These are phyloP conservation scores for Azemiops feae DNA, from an alignment of 2,113 vertebrate genomes.

Conservation along the genomic window DNA sequence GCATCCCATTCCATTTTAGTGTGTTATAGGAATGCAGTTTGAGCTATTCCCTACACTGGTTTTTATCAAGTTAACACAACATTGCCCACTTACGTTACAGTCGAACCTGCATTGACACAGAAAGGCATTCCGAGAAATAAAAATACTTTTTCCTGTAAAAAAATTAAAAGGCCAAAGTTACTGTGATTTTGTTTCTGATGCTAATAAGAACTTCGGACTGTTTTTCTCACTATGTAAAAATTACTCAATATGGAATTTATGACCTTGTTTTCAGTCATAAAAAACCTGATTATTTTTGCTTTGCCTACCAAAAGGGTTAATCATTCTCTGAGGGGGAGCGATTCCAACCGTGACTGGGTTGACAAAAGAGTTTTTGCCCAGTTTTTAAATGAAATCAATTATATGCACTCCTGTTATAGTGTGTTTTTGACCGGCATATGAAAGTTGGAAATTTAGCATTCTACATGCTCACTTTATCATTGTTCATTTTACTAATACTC, in stretches of 20 bases:
- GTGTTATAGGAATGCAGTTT: neutral
- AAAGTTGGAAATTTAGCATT: neutral
- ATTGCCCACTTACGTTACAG: neutral
- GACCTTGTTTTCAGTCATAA: neutral
- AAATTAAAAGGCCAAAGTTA: neutral
- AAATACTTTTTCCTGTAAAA: neutral
- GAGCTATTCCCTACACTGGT: neutral
- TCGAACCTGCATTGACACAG: neutral
- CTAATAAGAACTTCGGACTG: neutral
- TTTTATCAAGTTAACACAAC: neutral
- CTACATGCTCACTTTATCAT: neutral
- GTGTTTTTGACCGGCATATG: neutral
- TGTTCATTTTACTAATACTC: neutral
- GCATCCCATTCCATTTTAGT: neutral
- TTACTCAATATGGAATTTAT: neutral
- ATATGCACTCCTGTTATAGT: neutral
- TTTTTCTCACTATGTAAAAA: neutral
- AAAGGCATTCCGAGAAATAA: neutral
- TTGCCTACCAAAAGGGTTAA: neutral
- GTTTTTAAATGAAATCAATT: neutral
- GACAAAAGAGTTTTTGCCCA: neutral
- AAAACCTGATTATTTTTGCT: neutral
- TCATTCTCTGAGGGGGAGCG: neutral
- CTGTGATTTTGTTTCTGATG: neutral
- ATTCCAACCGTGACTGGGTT: neutral